Percentiles rank a stretch among this genome's conserved stretches.
These are phyloP conservation scores for Cricetomys ansorgei DNA, from an alignment of 2,113 vertebrate species.

Conservation along the genomic window DNA sequence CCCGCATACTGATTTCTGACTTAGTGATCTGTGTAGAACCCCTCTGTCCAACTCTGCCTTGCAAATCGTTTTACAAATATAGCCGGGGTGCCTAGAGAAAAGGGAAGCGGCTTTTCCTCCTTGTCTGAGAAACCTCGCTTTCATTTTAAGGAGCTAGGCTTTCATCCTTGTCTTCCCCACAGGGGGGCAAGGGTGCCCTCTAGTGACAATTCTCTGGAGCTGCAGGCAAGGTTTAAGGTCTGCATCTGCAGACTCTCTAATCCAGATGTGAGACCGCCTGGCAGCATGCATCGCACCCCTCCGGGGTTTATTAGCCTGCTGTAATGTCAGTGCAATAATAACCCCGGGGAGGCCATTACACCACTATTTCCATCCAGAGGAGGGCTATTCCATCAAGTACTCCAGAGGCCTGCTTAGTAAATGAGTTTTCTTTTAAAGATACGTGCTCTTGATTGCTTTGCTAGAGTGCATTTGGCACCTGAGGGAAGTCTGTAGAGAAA, in stretches of 20 bases:
- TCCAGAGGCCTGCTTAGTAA: constrained; percentile 66
- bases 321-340: constrained; percentile 17
- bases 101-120: rapidly evolving
- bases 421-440: constrained; percentile 69
- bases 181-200: constrained; percentile 45
- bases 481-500: neutral
- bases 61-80: neutral
- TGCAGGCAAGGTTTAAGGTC: neutral
- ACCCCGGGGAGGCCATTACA: constrained; percentile 49
- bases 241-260: neutral
- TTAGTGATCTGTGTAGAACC: neutral
- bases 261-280: constrained; percentile 9
- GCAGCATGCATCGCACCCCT: neutral
- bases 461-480: neutral
- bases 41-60: neutral
- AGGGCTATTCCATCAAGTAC: constrained; percentile 51
- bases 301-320: constrained; percentile 60
- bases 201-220: neutral
- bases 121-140: rapidly evolving
- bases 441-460: constrained; percentile 20
- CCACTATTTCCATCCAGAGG: constrained; percentile 41
- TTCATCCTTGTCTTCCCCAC: rapidly evolving
- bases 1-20: neutral
- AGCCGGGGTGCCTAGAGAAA: rapidly evolving
- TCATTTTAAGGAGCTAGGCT: rapidly evolving